A percentile compares a stretch with the other conserved stretches of the same genome.
phyloP scores from a whole-genome alignment of 2,888 invertebrate genomes.

The Horisme vitalbata region DNA sequence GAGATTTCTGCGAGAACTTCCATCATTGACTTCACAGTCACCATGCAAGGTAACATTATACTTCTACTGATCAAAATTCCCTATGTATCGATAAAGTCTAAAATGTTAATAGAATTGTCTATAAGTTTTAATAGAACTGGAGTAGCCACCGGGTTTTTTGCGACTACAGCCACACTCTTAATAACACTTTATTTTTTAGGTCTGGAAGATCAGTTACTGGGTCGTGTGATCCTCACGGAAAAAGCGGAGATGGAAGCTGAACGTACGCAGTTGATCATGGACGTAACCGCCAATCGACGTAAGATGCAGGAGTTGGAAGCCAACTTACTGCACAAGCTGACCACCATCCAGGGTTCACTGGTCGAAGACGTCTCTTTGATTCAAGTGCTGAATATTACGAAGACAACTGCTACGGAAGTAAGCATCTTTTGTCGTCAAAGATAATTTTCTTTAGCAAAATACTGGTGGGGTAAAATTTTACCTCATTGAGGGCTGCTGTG shows the following conservation, averaged over 20 bases:
- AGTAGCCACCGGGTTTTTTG: too few relatives aligned
- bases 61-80: too few relatives aligned
- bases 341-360: slow-evolving; percentile 92
- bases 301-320: slow-evolving; percentile 94
- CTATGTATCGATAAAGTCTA: too few relatives aligned
- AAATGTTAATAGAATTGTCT: too few relatives aligned
- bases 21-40: slow-evolving; percentile 95
- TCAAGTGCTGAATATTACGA: slow-evolving; percentile 90
- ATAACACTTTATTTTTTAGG: too few relatives aligned
- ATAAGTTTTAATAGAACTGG: too few relatives aligned
- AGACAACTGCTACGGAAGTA: slow-evolving; percentile 89
- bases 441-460: too few relatives aligned
- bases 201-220: slow-evolving; percentile 93
- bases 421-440: too few relatives aligned
- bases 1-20: slow-evolving; percentile 93
- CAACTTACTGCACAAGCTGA: slow-evolving; percentile 92
- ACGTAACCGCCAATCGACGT: slow-evolving; percentile 91
- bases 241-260: slow-evolving; percentile 93
- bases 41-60: slow-evolving; percentile 92
- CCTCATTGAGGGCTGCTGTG: too few relatives aligned
- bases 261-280: slow-evolving; percentile 89
- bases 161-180: too few relatives aligned
- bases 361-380: slow-evolving; percentile 94
- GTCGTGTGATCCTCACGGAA: slow-evolving; percentile 91
- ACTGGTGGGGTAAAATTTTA: too few relatives aligned